A percentile compares a stretch with the other conserved stretches of the same genome.
Evolutionary conservation across 2,797 vertebrate species (phyloP).

Genomic region (Rhabdophis nuchalis): DNA sequence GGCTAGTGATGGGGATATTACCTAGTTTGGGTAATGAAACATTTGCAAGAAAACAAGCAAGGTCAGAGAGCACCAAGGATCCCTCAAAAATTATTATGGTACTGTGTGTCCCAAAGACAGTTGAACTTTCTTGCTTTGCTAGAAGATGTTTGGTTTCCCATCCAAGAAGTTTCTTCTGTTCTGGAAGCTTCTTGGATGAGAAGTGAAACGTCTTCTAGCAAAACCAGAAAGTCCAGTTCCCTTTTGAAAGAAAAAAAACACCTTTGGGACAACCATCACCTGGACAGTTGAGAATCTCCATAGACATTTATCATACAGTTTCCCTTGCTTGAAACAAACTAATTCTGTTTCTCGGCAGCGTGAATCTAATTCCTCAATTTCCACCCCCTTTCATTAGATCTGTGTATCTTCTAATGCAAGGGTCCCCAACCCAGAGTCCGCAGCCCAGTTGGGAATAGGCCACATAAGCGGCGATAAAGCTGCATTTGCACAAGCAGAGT

Average conservation of each 20-base stretch:
- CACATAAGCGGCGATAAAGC: accelerated
- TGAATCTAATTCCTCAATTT: slow-evolving; percentile 4
- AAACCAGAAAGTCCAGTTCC: neutral
- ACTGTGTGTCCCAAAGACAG: neutral
- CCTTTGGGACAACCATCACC: neutral
- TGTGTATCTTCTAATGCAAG: neutral
- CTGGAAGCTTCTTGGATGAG: neutral
- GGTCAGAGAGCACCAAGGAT: neutral
- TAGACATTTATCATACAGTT: neutral
- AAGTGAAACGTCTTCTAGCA: neutral
- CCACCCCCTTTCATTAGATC: slow-evolving; percentile 11
- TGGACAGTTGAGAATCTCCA: neutral
- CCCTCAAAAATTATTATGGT: neutral
- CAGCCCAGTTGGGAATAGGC: neutral
- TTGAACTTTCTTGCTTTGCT: neutral
- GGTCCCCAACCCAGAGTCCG: neutral
- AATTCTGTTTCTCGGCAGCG: neutral
- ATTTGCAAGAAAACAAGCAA: neutral
- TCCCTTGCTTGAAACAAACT: neutral
- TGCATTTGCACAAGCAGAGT: neutral
- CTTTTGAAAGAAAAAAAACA: neutral
- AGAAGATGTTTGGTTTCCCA: neutral
- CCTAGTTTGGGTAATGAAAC: neutral
- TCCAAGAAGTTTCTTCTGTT: neutral
- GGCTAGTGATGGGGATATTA: neutral